Evolutionary conservation across 1,140 invertebrate species (phyloP), one percentile per base, ranked within the genome.

Genomic region (Apolygus lucorum): DNA sequence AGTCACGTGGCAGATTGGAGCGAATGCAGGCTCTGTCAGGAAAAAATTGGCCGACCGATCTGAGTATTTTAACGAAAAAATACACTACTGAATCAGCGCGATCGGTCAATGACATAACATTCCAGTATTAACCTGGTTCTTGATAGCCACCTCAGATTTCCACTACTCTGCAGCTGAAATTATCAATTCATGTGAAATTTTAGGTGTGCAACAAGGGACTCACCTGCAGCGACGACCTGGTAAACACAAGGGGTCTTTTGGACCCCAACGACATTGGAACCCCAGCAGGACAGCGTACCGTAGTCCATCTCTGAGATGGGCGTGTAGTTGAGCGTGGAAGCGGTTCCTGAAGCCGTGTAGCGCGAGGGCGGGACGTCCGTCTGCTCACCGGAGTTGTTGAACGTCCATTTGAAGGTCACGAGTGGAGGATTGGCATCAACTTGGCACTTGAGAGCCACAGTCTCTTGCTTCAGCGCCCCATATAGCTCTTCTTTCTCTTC

Each of bases 251-350:
- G 91, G 26, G 87, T 83, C 76, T 87, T 86, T 79, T 93, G 91
- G 72, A 84, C 83, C 27, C 92, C 92, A 49, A 93, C 88, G 42
- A 85, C 84, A 80, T 94, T 94, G 74, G 83, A 84, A 1, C 87
- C 92, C 83, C 89, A 93, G 77, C 92, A 95, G 26, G 90, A 87
- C 11, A 94, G 81, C 17, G 89, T 92, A 49, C 92, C 92, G 76
- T 94, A 95, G 79, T 94, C 91, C 79, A 92, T 85, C 78, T 93
- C 91, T 13, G 87, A 87, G 26, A 85, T 85, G 1, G 92, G 92
- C 1, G 90, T 92, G 77, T 93, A 94, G 77, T 91, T 91, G 17
- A 93, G 81, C 1, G 86, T 84, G n/a, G 89, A 91, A 22, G 87
- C 84, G 68, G 84, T 84, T n/a, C 87, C 83, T 71, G 83, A 76